Base-by-base conservation (phyloP, 2,797 vertebrate species). In the Diglossa cyanea region DNA sequence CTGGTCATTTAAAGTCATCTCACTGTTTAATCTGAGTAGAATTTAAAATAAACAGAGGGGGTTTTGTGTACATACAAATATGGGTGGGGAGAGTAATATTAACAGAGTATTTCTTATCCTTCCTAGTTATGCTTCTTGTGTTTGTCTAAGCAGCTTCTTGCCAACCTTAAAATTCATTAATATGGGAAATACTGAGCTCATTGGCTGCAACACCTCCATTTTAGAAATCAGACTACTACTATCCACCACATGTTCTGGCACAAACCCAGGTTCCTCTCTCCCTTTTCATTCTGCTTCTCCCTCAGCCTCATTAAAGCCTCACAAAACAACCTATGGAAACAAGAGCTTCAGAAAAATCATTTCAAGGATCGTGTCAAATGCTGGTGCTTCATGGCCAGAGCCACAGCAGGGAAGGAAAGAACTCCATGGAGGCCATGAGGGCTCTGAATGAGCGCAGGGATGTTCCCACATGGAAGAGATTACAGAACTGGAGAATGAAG, bases 381-480 rank as follows among this genome's bases (percentile, higher is more conserved):
- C 40, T 11, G 5, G 31, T 11, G 1, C 28, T 71, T 72, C 53
- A n/a, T 2, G 0, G 26, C 70, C 81, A 76, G 33, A 73, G 44
- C 6, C 48, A 67, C 1, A 0, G 62, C 31, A 90, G 65, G 62
- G 81, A 44, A 68, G n/a, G 19, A 60, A 3, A 71, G 62, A 77
- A 72, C 44, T 20, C 75, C 19, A 6, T 10, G 44, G 70, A 90
- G 48, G 37, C 48, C 92, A 55, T 4, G 1, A 61, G 26, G 78
- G 31, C 35, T 89, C 78, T 85, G 42, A 28, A 37, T 72, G 68
- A 48, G 47, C 68, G 30, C 6, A 9, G 61, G 24, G 40, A 86
- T 26, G 0, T 44, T 94, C 28, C 60, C 94, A 95, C 75, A 84
- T 96, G 92, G 94, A 96, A 96, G 37, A 94, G 24, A 95, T 96